A percentile compares a stretch with the other conserved stretches of the same genome.
Evolutionary conservation across 2,888 invertebrate genomes (phyloP).

Genomic region (Branchipolynoe longqiensis): DNA sequence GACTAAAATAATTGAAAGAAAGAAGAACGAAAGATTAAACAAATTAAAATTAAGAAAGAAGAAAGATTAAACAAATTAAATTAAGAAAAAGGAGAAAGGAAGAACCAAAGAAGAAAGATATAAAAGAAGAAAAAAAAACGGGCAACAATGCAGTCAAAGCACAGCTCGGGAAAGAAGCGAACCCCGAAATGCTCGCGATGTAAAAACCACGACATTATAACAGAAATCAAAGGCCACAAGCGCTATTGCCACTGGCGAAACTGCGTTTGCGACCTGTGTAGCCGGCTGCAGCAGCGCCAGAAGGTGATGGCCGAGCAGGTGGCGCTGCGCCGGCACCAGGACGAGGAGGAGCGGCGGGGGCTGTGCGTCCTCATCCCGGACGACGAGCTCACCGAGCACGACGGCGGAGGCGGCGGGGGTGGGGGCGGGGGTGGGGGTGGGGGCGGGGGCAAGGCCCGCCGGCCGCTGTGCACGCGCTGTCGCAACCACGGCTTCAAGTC

Average conservation of each 20-base stretch:
- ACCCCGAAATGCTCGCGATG: slow-evolving; percentile 17
- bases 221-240: slow-evolving; percentile 17
- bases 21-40: too few species aligned
- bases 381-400: not conserved
- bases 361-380: not conserved
- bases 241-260: not conserved
- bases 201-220: not conserved
- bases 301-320: slow-evolving; percentile 40
- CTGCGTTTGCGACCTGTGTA: not conserved
- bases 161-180: slow-evolving; percentile 14
- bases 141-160: too few species aligned
- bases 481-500: not conserved
- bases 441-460: not conserved
- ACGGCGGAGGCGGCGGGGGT: not conserved
- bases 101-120: too few species aligned
- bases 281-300: not conserved
- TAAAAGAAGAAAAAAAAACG: too few species aligned
- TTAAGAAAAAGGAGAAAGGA: too few species aligned
- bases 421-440: not conserved
- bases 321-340: slow-evolving; percentile 12
- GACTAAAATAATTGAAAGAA: too few species aligned
- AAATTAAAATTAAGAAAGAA: too few species aligned
- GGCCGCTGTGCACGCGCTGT: not conserved
- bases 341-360: slow-evolving; percentile 3
- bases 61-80: too few species aligned